Evolutionary conservation across 1,140 invertebrate species (phyloP).

Genomic region (Lucilia sericata): DNA sequence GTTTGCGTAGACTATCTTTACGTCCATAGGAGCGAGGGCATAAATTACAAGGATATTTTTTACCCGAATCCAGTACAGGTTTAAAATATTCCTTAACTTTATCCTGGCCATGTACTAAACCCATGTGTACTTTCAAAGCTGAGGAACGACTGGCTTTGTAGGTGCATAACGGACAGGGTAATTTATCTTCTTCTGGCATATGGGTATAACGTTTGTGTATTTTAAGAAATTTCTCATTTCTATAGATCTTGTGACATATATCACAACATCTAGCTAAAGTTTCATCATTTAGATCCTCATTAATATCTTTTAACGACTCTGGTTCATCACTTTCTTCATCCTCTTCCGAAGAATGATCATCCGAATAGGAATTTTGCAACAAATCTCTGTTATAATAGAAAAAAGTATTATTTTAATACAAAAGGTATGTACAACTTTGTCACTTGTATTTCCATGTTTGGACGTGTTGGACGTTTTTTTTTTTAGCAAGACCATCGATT

Average conservation of each 20-base stretch:
- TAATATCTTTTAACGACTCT: neutral
- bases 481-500: no score
- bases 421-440: neutral
- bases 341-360: neutral
- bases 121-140: slow-evolving; percentile 16
- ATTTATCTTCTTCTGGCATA: slow-evolving; percentile 32
- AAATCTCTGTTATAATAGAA: neutral
- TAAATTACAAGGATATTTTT: neutral
- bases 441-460: neutral
- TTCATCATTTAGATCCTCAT: neutral
- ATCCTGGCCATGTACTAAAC: neutral
- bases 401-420: no score
- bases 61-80: neutral
- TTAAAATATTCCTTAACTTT: slow-evolving; percentile 1
- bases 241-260: slow-evolving; percentile 1
- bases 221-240: neutral
- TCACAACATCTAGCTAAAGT: neutral
- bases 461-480: no score
- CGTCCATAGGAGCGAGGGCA: neutral
- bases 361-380: neutral
- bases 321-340: neutral
- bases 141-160: neutral
- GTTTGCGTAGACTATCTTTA: neutral
- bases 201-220: slow-evolving; percentile 30
- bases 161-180: neutral